Base-by-base conservation (phyloP, 2,797 vertebrate species). In the Acanthis flammea region DNA sequence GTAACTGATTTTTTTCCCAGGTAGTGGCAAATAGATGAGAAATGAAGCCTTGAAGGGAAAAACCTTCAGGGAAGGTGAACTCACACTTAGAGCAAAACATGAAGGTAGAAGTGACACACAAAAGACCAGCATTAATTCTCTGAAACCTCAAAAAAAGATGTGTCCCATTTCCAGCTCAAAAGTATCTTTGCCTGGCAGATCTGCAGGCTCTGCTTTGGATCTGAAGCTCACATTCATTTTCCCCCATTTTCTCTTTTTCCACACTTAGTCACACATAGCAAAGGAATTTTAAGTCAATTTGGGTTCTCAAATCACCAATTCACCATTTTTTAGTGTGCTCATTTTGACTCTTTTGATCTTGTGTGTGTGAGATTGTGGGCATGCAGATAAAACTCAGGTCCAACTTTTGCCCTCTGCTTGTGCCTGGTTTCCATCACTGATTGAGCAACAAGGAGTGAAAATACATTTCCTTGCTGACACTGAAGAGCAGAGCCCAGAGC, bases 21-120 rank as follows among this genome's bases (percentile, higher is more conserved):
- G 42, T 23, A 90, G 58, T 50, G 44, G 30, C 61, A 95, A 95
- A 77, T 15, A 50, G 55, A 85, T 35, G 50, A 87, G 74, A 94
- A 93, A 82, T 30, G 30, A 85, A 94, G 90, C 60, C 82, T 80
- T 55, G 60, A 87, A 92, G 33, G 58, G 39, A 31, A 81, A 91
- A 83, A 44, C 37, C 51, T 94, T 85, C 75, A 71, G 82, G 81
- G 51, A 89, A 94, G 37, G 27, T 77, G 93, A 90, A 54, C 53
- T 85, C 48, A 74, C 82, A 13, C 33, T 92, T 30, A 13, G 15
- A 47, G 66, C 1, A 7, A 93, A 87, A 71, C 48, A 44, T 4
- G n/a, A 85, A 92, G 55, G 55, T 3, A 27, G 78, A 78, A 91
- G 50, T 14, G 61, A 76, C 35, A 58, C 53, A 31, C 16, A 31